These are phyloP conservation scores for Styela plicata DNA, from an alignment of 23 tunicate species.

Conservation along the genomic window DNA sequence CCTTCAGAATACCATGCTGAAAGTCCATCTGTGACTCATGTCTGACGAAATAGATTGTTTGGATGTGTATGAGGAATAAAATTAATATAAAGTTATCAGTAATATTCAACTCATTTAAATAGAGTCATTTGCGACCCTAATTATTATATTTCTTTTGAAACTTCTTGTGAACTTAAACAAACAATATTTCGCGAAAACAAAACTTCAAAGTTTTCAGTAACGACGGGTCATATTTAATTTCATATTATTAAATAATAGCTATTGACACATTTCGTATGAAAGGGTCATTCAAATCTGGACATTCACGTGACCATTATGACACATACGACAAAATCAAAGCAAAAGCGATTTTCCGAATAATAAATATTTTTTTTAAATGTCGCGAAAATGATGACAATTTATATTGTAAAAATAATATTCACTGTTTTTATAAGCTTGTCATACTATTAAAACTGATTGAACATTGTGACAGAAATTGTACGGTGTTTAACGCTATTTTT, in stretches of 20 bases:
- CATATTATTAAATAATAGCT: neutral
- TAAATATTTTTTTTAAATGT: neutral
- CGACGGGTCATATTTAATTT: neutral
- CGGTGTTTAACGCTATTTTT: too few relatives aligned
- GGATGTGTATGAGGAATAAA: too few relatives aligned
- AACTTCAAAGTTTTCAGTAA: neutral
- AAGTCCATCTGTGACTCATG: neutral
- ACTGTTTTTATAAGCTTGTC: neutral
- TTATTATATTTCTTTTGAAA: too few relatives aligned
- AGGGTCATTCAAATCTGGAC: neutral
- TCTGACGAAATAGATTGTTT: neutral
- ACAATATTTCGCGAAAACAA: neutral
- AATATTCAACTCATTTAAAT: too few relatives aligned
- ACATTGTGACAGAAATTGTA: too few relatives aligned
- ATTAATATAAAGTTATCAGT: too few relatives aligned
- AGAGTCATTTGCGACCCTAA: neutral
- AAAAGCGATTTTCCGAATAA: neutral
- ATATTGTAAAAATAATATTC: too few relatives aligned
- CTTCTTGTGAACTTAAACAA: neutral
- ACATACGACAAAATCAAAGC: too few relatives aligned
- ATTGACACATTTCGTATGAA: neutral
- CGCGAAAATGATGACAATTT: neutral
- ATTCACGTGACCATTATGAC: neutral
- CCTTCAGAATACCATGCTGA: neutral
- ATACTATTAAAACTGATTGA: neutral